Base-by-base conservation (phyloP, 1,140 invertebrate genomes). In the Notospermus geniculatus region DNA sequence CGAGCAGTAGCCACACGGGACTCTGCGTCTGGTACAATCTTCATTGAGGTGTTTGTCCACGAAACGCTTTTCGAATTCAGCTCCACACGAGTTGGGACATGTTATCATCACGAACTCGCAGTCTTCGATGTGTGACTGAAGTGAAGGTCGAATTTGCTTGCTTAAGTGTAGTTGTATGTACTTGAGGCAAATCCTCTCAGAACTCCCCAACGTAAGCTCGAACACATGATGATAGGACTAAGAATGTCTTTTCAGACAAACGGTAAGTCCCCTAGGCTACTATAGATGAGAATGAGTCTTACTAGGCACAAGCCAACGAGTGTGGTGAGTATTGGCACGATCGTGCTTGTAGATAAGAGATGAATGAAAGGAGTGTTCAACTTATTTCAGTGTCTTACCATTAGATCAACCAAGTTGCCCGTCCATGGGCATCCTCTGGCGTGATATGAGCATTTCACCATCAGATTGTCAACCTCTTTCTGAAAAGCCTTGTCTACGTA, bases 361-460 rank as follows among this genome's bases (percentile, higher is more conserved):
- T n/a, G n/a, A n/a, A n/a, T n/a, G n/a, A n/a, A n/a, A n/a, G n/a
- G n/a, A n/a, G n/a, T n/a, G n/a, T n/a, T 36, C 15, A 36, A 36
- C 5, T 7, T 36, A 4, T 15, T 36, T 36, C 4, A 36, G 15
- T 36, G 32, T 36, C 77, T 78, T 83, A 91, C 91, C 87, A 93
- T 92, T 54, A 95, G 81, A 83, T 92, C 92, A 54, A 91, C 85
- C 50, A 95, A 85, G 79, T 92, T 89, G 73, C 93, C 92, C 1
- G 89, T 90, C 93, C 93, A 96, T 77, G 92, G 91, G 83, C 93
- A 96, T 57, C 92, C 92, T 78, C 92, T 91, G 74, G 92, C 90
- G 76, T 93, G 90, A 77, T 93, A 91, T 74, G 93, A 93, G 81
- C 93, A 95, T 74, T 91, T 93, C 45, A 95, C 91, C 1, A 45